Evolutionary conservation across 2,888 invertebrate species (phyloP), one percentile per base, ranked within the genome.

Genomic region (Pollenia angustigena): DNA sequence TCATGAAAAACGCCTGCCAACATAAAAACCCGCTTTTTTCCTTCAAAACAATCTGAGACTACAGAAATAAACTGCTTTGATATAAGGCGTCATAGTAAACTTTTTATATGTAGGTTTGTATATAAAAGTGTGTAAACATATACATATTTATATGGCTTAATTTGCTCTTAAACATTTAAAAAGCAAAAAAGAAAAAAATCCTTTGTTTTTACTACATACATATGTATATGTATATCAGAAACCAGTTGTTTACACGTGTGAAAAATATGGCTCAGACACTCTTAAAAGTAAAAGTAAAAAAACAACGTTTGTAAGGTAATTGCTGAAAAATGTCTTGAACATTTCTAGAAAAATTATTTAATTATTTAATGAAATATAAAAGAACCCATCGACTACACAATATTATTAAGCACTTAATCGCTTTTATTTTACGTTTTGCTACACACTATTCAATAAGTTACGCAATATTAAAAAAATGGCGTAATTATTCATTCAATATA

Each of bases 1-100:
- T 56, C 56, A 32, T 71, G 12, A 52, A 71, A 18, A 71, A 83
- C 54, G 76, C 76, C 82, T 69, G 14, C 62, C 44, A 54, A 40
- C 11, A 64, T 16, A 16, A n/a, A 58, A 48, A 4, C 50, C 44
- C 50, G 52, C 69, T 58, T 32, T 52, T 83, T 56, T 42, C 11
- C 14, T 52, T 58, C 1, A n/a, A 62, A 71, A 18, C 12, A 62
- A 52, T 40, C 42, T 12, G 42, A n/a, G 18, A 46, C 46, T 1
- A 23, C 12, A 50, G 18, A 50, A 44, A 54, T 42, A 46, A 66
- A 76, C 54, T 60, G 48, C 74, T 48, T 48, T 74, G n/a, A 40
- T 44, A 40, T n/a, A 52, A 52, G 42, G 23, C 23, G n/a, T 50
- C 10, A 23, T 54, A 58, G 18, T 52, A 42, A 75, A 42, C 18